phyloP scores from a whole-genome alignment of 37 sponge, comb jelly and placozoan genomes.

The Amphimedon queenslandica region DNA sequence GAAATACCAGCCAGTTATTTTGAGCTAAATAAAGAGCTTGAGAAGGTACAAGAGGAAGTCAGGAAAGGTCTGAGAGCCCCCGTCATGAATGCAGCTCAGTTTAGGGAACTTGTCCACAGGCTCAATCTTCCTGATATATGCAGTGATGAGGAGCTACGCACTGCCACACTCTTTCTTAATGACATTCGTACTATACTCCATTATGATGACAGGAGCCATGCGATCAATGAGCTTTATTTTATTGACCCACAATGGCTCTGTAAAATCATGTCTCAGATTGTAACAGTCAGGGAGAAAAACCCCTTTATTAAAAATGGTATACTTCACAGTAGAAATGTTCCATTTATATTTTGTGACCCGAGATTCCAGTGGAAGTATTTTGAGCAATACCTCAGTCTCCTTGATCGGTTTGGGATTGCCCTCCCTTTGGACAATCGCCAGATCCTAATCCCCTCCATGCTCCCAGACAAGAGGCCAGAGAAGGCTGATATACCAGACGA shows the following conservation, averaged over 20 bases:
- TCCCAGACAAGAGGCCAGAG: conserved; percentile 28
- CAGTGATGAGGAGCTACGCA: conserved; percentile 75
- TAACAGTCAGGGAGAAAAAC: conserved; percentile 48
- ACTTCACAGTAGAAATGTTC: conserved; percentile 28
- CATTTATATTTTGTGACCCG: conserved; percentile 28
- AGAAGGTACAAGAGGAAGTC: conserved; percentile 60
- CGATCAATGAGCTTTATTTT: conserved; percentile 80
- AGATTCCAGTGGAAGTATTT: conserved; percentile 36
- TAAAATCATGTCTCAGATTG: conserved; percentile 69
- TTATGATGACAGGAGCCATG: conserved; percentile 79
- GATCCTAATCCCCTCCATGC: conserved; percentile 70
- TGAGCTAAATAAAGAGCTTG: conserved; percentile 65
- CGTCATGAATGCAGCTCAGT: conserved; percentile 71
- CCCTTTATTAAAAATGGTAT: conserved; percentile 59
- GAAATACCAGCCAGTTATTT: conserved; percentile 87
- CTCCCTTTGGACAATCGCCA: conserved; percentile 37
- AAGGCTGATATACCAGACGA: background rate
- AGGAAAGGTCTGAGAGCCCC: conserved; percentile 40
- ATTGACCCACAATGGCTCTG: conserved; percentile 90
- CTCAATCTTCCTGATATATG: conserved; percentile 42
- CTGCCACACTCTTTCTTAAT: conserved; percentile 78
- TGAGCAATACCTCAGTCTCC: conserved; percentile 56
- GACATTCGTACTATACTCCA: conserved; percentile 85
- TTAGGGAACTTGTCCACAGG: conserved; percentile 51
- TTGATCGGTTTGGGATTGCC: conserved; percentile 71